Conservation (phyloP, 92 coral and sea anemone genomes). For the Bergia sp. region DNA sequence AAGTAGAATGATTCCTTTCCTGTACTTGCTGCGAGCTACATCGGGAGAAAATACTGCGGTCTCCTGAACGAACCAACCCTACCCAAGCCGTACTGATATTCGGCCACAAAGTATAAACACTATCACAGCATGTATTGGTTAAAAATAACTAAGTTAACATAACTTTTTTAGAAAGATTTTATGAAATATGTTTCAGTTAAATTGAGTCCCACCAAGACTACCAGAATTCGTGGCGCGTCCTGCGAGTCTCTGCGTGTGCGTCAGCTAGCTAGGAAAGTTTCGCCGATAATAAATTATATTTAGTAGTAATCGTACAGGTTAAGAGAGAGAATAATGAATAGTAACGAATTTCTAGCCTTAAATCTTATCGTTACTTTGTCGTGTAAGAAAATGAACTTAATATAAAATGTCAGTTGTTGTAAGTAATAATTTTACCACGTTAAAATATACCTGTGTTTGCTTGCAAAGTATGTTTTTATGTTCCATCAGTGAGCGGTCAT, state of each 20-base stretch:
- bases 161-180: neutral
- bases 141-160: neutral
- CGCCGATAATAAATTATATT: neutral
- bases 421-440: neutral
- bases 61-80: neutral
- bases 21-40: neutral
- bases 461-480: neutral
- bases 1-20: neutral
- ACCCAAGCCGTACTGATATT: neutral
- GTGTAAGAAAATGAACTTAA: neutral
- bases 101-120: neutral
- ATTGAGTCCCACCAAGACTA: neutral
- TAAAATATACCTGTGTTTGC: neutral
- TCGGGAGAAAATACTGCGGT: neutral
- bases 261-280: neutral
- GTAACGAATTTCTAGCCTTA: neutral
- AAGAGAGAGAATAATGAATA: too few species aligned
- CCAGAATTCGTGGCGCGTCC: neutral
- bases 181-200: neutral
- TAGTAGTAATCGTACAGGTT: neutral
- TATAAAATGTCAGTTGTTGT: too few species aligned
- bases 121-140: neutral
- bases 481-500: neutral
- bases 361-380: too few species aligned
- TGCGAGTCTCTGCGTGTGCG: neutral